Evolutionary conservation across 2,888 invertebrate species (phyloP), one percentile per base, ranked within the genome.

Genomic region (Labia minor): DNA sequence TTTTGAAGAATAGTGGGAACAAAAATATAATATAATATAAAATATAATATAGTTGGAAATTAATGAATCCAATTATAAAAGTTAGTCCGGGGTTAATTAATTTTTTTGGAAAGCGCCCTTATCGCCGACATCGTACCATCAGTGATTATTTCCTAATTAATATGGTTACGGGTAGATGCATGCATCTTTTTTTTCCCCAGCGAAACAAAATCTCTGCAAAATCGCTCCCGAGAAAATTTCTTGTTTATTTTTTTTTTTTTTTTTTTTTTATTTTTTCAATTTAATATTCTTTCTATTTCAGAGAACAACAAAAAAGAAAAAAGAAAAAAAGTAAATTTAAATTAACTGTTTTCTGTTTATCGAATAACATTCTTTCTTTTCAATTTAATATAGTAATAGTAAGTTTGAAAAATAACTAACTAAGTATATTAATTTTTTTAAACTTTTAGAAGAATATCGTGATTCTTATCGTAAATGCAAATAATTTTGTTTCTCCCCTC

Each of bases 161-260:
- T 8, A 4, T 49, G 14, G 49, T 49, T 49, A 49, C 49, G 49
- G 4, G 6, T 49, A 49, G 49, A 49, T 49, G 49, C 49, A 49
- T 49, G 49, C n/a, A 49, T 49, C 49, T 49, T 49, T 33, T 33
- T 33, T 49, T 49, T 49, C 49, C 49, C 49, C 49, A 49, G 49
- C 49, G 49, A 49, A n/a, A 49, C 49, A 49, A 49, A 49, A 49
- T 49, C 49, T 49, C 49, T 49, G 49, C 49, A 49, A 16, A 49
- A 49, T 49, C 49, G n/a, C 49, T 49, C n/a, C n/a, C 49, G 49
- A 49, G 49, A 49, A 49, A 49, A 49, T 10, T n/a, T 33, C 11
- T 33, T 33, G 6, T 33, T 33, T 33, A 33, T 33, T 33, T 33
- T 8, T n/a, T n/a, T n/a, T n/a, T n/a, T n/a, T n/a, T n/a, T n/a